Evolutionary conservation across 1,140 invertebrate genomes (phyloP), one percentile per base, ranked within the genome.

Genomic region (Drosophila cardini): DNA sequence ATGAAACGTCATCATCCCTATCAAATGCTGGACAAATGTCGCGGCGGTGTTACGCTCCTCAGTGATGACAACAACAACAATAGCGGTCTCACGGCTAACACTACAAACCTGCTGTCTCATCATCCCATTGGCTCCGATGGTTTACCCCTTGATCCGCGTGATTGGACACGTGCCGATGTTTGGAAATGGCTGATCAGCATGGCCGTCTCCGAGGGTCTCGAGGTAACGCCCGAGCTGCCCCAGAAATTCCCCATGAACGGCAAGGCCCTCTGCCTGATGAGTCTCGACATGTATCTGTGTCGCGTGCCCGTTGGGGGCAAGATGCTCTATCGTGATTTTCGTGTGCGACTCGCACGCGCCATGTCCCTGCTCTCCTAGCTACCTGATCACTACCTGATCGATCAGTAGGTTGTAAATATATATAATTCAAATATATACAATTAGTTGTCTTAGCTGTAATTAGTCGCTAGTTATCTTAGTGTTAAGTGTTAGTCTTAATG

Each of bases 211-310:
- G 95, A 96, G 70, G 93, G 93, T 1, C 92, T 95, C 1, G 87
- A 92, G 18, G 90, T 91, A 18, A 91, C 91, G 26, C 79, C 94
- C 94, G 13, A 92, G 92, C 64, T 93, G 94, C 63, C 93, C 82
- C 56, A 91, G 90, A 55, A 95, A 60, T 96, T 96, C 90, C 93
- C 94, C 2, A 96, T 96, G 96, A 96, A 96, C 90, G 96, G 96
- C 21, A 96, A 96, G 91, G 96, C 95, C 4, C 92, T 96, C 2
- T 96, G 96, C 72, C 93, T 96, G 43, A 96, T 96, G 96, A 94
- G 94, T 16, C 92, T 94, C 2, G 94, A 95, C 36, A 96, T 96
- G 96, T 96, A 96, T 92, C 93, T 95, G 1, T 93, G 93, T 64
- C 92, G 96, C 21, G 95, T 96, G 8, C 96, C 95, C 2, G 90